Evolutionary conservation across 2,797 vertebrate species (phyloP).

Genomic region (Dendrocincla fuliginosa): DNA sequence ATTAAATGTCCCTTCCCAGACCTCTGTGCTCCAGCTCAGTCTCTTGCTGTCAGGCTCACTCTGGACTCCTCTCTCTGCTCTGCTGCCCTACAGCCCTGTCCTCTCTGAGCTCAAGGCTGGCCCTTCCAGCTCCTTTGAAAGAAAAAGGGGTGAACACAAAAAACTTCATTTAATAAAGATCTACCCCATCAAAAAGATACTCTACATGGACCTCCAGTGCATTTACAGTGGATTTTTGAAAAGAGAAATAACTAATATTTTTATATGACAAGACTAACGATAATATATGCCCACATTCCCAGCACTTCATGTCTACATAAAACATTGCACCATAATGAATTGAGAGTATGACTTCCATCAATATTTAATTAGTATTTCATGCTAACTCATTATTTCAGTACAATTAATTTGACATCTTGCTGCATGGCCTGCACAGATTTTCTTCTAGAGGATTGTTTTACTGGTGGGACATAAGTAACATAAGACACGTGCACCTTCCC

Average conservation of each 20-base stretch:
- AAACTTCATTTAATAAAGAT: neutral
- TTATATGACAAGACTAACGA: constrained; percentile 57
- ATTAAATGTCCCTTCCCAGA: neutral
- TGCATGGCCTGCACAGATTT: constrained; percentile 67
- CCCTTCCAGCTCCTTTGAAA: neutral
- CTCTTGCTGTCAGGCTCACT: neutral
- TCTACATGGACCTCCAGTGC: neutral
- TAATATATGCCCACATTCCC: constrained; percentile 31
- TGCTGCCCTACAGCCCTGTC: neutral
- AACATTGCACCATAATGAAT: constrained; percentile 75
- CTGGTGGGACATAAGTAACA: constrained; percentile 42
- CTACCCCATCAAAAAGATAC: neutral
- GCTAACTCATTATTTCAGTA: constrained; percentile 79
- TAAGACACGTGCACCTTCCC: constrained; percentile 43
- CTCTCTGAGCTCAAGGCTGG: neutral
- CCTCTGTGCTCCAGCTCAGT: neutral
- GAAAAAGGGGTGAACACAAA: neutral
- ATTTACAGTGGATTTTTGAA: constrained; percentile 16
- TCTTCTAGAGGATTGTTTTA: constrained; percentile 62
- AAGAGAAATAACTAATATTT: constrained; percentile 32
- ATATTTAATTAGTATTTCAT: constrained; percentile 83
- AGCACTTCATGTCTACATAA: constrained; percentile 70
- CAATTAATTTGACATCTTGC: constrained; percentile 79
- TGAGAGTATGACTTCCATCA: constrained; percentile 80
- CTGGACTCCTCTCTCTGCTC: neutral